phyloP scores from a whole-genome alignment of 1,140 invertebrate genomes.

The Hylyphantes graminicola region DNA sequence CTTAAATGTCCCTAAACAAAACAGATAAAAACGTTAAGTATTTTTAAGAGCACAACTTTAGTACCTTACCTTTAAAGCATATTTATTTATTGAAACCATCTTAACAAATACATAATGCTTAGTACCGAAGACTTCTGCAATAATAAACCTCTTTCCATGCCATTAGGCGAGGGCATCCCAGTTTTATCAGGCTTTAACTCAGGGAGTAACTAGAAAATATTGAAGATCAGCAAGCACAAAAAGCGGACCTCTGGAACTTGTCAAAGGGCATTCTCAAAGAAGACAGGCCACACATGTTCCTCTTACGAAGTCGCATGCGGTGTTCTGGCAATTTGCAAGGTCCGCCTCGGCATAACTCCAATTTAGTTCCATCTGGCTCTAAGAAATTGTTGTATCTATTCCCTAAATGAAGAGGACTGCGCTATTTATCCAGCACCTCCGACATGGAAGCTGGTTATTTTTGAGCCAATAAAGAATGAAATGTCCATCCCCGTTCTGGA shows the following conservation, averaged over 20 bases:
- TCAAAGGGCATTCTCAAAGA: conserved; percentile 22
- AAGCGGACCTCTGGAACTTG: conserved; percentile 34
- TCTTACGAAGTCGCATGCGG: neutral
- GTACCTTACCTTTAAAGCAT: no score
- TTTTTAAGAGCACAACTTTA: no score
- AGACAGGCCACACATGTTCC: conserved; percentile 19
- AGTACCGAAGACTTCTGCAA: no score
- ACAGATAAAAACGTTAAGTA: no score
- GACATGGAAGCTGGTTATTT: neutral
- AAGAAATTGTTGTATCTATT: conserved; percentile 54
- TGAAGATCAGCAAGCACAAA: conserved; percentile 35
- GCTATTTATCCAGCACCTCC: conserved; percentile 18
- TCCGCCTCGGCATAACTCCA: conserved; percentile 20
- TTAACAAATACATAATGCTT: no score
- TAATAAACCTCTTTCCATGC: no score
- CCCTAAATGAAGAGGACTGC: conserved; percentile 42
- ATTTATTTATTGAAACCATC: no score
- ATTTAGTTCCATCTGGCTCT: conserved; percentile 32
- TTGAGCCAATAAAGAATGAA: conserved; percentile 34
- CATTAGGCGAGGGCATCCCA: neutral
- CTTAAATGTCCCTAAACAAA: no score
- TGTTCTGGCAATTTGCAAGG: conserved; percentile 19
- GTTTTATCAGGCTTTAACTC: conserved; percentile 45
- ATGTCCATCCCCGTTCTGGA: neutral
- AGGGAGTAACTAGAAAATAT: conserved; percentile 38